Evolutionary conservation across 2,797 vertebrate genomes (phyloP), one percentile per base, ranked within the genome.

Genomic region (Acridotheres tristis): DNA sequence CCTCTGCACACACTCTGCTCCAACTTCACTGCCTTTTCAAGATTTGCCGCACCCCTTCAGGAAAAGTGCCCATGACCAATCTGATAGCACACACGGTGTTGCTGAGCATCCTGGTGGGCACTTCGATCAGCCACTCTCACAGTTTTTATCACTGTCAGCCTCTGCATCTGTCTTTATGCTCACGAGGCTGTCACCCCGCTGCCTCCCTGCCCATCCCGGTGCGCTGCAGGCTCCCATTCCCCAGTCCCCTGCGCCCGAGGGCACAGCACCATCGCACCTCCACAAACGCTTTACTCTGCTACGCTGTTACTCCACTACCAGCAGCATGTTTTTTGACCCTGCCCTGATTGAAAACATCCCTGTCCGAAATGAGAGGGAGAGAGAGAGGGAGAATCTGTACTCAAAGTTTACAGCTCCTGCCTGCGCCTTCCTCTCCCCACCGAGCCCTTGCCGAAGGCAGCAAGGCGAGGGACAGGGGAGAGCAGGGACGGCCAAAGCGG

Each of bases 371-470:
- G 21, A 38, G 38, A 61, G 27, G 10, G 7, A 65, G 6, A 36
- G 10, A 75, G 16, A 42, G 5, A 61, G 7, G 25, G 21, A 75
- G 72, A 81, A 85, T 29, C 25, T 9, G 17, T 4, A 36, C 40
- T 59, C 58, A 83, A 96, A 96, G 90, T 96, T 57, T 72, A 62
- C 47, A 65, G 42, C 30, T 16, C 30, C 61, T 72, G 58, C 53
- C 58, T 14, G 63, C 17, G 45, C 36, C 59, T 40, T 48, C 19
- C 42, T 17, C 18, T 43, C 50, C 42, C 10, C 40, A 15, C 32
- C 43, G 25, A 76, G 74, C 32, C 59, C 26, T 34, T 1, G 42
- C 27, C 30, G 20, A 45, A 29, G 72, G 54, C 66, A 68, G 21
- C 27, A 58, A 10, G 47, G 36, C 57, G 54, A 73, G 32, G 22